Conservation (phyloP, 2,888 invertebrate genomes). For the Mythimna pallens region DNA sequence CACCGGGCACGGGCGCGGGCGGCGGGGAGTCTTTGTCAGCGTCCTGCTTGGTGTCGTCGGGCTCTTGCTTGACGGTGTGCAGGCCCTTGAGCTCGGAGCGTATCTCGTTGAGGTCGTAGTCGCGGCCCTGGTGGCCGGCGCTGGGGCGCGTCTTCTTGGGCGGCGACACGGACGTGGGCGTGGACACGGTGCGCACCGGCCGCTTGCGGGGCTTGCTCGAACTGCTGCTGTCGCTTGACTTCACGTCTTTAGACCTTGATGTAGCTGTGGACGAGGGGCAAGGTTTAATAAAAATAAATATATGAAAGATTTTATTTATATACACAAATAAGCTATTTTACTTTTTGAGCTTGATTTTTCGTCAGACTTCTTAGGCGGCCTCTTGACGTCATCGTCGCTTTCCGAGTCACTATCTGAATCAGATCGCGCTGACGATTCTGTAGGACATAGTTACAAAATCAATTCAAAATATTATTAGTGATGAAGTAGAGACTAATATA, state of each 20-base stretch:
- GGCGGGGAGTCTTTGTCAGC: conserved; percentile 73
- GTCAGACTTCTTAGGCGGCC: conserved; percentile 82
- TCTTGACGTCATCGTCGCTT: conserved; percentile 87
- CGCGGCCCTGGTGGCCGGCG: conserved; percentile 88
- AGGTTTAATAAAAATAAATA: not conserved
- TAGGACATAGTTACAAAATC: conserved; percentile 37
- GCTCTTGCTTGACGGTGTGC: conserved; percentile 87
- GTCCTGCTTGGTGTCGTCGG: conserved; percentile 83
- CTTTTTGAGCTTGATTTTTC: conserved; percentile 82
- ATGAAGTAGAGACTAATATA: not conserved
- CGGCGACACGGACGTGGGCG: conserved; percentile 79
- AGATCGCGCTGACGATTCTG: conserved; percentile 85
- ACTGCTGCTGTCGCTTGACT: conserved; percentile 85
- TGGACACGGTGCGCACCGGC: conserved; percentile 80
- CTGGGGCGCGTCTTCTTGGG: conserved; percentile 81
- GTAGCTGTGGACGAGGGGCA: conserved; percentile 72
- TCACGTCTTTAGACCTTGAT: conserved; percentile 81
- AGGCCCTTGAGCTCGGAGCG: conserved; percentile 96
- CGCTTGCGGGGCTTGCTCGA: conserved; percentile 85
- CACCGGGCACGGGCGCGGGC: conserved; percentile 61
- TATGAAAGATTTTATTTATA: not conserved
- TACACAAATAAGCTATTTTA: conserved; percentile 55
- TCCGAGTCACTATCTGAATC: conserved; percentile 89
- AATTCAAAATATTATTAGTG: not conserved
- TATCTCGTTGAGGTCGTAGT: conserved; percentile 96